Evolutionary conservation across 1,140 invertebrate species (phyloP).

Genomic region (Magallana gigas): DNA sequence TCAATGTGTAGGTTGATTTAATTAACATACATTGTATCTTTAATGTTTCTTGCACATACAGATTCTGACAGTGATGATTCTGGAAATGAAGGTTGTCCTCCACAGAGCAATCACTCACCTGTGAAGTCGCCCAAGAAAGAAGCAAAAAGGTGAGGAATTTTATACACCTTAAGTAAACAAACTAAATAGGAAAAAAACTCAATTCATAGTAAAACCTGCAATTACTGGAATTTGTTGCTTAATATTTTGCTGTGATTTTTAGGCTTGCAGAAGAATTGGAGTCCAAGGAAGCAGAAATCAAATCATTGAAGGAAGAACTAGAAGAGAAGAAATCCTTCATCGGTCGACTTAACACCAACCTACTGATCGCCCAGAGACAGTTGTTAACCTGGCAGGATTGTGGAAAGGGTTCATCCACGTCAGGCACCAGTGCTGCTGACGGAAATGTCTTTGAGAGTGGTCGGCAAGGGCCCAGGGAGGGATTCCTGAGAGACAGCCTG

Average conservation of each 20-base stretch:
- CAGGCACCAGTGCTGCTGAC: conserved; percentile 44
- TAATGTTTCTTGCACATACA: not conserved
- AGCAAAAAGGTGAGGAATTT: not conserved
- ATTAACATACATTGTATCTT: too few species aligned
- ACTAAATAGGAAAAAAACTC: not conserved
- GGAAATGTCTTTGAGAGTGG: conserved; percentile 39
- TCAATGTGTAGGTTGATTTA: too few species aligned
- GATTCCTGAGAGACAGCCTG: conserved; percentile 10
- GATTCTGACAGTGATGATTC: conserved; percentile 21
- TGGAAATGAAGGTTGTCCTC: not conserved
- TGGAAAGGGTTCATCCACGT: conserved; percentile 36
- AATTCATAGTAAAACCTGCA: not conserved
- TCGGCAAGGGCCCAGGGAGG: not conserved
- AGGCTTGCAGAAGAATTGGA: not conserved
- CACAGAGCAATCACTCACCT: not conserved
- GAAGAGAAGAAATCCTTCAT: conserved; percentile 51
- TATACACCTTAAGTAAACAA: too few species aligned
- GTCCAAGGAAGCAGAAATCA: conserved; percentile 1
- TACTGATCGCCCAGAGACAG: conserved; percentile 45
- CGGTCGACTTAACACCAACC: conserved; percentile 45
- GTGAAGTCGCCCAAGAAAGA: conserved; percentile 2
- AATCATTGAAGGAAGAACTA: conserved; percentile 8
- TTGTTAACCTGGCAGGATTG: conserved; percentile 29
- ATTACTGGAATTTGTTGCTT: too few species aligned
- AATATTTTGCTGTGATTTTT: not conserved